Base-by-base conservation (phyloP, 2,888 invertebrate genomes). In the Nomada lathburiana region DNA sequence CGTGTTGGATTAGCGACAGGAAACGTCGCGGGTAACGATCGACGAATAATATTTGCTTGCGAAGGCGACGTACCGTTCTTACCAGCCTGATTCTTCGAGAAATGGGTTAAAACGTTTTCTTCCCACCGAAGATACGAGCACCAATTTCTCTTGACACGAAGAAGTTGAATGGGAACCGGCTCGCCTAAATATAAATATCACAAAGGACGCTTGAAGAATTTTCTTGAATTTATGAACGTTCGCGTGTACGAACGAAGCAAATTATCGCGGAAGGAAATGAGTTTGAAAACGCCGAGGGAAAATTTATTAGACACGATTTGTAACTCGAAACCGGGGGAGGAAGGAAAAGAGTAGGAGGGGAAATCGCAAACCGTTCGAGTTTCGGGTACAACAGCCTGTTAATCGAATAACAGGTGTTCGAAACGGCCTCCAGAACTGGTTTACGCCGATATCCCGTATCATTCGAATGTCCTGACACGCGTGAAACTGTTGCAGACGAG, bases 381-480 rank as follows among this genome's bases (percentile, higher is more conserved):
- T 29, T 29, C 29, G n/a, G 50, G n/a, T 65, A 53, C 52, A 67
- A 67, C 53, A 53, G 36, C 26, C 67, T 53, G 52, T 67, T 53
- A 67, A 67, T 67, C 67, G 53, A 67, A 53, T 67, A 67, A 67
- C 67, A 67, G 67, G 67, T 67, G 67, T 67, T 20, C 67, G 53
- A 53, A 53, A 67, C 20, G 67, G 53, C 53, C 53, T n/a, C 53
- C 52, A 20, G 36, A 52, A 36, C 53, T 67, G 67, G 53, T 67
- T 53, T 53, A 53, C 52, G 67, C 36, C 53, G 67, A 67, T 67
- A 67, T 11, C 16, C 10, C 10, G 36, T 53, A 53, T 67, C 53
- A 36, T 53, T 16, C 52, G 36, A 36, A 36, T 36, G 7, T 53
- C 67, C 10, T 52, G 53, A 67, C 10, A 36, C 65, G 52, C 20